A percentile compares a stretch with the other conserved stretches of the same genome.
Conservation (phyloP, 2,797 vertebrate species). For the Falco berigora region DNA sequence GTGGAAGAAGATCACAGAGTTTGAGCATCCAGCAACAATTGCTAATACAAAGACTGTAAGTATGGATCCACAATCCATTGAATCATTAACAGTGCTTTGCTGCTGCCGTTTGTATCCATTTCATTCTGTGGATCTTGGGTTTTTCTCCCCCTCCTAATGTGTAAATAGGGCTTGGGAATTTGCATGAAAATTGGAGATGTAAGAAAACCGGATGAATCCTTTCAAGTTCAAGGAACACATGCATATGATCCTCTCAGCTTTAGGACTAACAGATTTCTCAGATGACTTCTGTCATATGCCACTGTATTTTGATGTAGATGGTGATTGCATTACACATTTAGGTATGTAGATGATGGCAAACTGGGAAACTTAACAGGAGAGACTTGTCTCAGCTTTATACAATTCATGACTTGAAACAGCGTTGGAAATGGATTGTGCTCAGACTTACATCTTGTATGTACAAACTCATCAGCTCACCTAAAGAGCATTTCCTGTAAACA, state of each 20-base stretch:
- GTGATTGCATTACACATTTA: background rate
- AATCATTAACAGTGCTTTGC: background rate
- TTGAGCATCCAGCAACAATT: constrained; percentile 82
- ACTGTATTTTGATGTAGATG: background rate
- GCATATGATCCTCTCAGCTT: background rate
- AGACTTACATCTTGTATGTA: background rate
- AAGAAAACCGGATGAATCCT: background rate
- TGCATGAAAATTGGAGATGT: background rate
- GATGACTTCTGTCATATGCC: background rate
- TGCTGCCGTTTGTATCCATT: background rate
- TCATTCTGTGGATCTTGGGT: background rate
- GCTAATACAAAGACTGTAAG: constrained; percentile 81
- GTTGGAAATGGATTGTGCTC: background rate
- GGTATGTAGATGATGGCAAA: background rate
- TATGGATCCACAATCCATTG: background rate
- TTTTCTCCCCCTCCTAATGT: background rate
- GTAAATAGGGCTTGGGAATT: background rate
- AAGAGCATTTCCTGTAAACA: background rate
- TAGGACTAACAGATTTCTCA: background rate
- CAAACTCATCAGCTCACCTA: background rate
- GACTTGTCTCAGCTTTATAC: background rate
- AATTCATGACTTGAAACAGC: background rate
- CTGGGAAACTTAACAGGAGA: background rate
- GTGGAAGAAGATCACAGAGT: constrained; percentile 88
- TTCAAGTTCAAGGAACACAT: background rate